Percentiles rank a stretch among this genome's conserved stretches.
Evolutionary conservation across 2,797 vertebrate species (phyloP).

Genomic region (Anguilla marmorata): DNA sequence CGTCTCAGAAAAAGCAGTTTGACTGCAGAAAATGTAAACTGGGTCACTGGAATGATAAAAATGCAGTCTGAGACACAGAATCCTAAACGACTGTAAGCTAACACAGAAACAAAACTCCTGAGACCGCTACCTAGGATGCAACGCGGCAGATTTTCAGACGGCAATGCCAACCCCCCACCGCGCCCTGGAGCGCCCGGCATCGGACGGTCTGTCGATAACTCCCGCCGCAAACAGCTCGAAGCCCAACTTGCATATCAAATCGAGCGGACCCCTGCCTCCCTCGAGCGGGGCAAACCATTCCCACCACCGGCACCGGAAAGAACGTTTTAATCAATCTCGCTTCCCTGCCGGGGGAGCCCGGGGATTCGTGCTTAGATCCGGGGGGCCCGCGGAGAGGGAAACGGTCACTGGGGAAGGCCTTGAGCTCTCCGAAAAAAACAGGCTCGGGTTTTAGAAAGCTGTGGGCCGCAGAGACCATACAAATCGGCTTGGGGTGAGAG

Average conservation of each 20-base stretch:
- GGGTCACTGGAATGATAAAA: slow-evolving; percentile 10
- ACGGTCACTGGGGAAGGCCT: not conserved
- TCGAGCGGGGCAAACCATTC: not conserved
- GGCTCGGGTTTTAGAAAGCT: not conserved
- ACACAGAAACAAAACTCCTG: not conserved
- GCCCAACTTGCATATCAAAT: slow-evolving; percentile 7
- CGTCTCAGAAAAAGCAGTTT: not conserved
- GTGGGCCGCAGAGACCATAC: not conserved
- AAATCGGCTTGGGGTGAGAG: not conserved
- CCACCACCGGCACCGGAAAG: not conserved
- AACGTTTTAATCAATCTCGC: slow-evolving; percentile 4
- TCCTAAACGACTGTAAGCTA: not conserved
- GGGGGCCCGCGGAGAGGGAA: not conserved
- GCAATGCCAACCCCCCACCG: not conserved
- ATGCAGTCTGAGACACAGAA: slow-evolving; percentile 6
- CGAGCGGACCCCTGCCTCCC: not conserved
- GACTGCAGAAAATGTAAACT: not conserved
- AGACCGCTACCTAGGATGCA: not conserved
- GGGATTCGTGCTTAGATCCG: not conserved
- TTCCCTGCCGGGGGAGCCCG: not conserved
- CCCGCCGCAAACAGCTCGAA: not conserved
- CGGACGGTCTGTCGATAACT: not conserved
- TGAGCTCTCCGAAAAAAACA: not conserved
- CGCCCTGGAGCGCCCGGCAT: not conserved
- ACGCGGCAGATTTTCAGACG: not conserved